Evolutionary conservation across 2,797 vertebrate species (phyloP).

Genomic region (Aphelocoma californica): DNA sequence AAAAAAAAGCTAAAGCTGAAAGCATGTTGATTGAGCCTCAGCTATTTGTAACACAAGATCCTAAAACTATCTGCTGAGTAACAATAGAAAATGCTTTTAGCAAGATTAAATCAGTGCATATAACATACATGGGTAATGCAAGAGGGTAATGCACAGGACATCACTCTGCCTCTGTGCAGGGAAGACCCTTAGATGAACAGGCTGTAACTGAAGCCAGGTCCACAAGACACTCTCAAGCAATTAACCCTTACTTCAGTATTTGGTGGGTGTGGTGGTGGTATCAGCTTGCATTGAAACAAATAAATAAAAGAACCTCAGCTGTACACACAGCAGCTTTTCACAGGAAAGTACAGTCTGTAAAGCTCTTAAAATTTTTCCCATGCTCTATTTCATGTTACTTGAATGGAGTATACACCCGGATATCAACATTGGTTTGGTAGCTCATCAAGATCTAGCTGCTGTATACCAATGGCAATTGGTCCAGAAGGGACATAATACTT

Average conservation of each 20-base stretch:
- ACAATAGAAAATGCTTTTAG: neutral
- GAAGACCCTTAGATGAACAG: neutral
- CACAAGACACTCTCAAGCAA: neutral
- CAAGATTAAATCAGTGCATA: slow-evolving; percentile 17
- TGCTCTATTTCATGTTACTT: neutral
- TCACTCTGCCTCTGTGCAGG: neutral
- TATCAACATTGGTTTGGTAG: neutral
- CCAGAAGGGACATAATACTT: neutral
- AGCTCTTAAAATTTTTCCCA: neutral
- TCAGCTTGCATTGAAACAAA: neutral
- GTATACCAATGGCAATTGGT: neutral
- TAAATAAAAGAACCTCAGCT: neutral
- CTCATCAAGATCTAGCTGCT: neutral
- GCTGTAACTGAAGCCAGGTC: neutral
- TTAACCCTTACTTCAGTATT: neutral
- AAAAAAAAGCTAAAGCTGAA: neutral
- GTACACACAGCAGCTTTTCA: neutral
- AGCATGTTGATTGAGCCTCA: neutral
- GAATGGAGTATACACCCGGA: neutral
- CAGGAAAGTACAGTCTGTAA: neutral
- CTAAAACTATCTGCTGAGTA: neutral
- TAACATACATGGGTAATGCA: neutral
- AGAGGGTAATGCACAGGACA: neutral
- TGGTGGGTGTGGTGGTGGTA: neutral
- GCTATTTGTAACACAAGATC: neutral